Evolutionary conservation across 2,888 invertebrate genomes (phyloP).

Genomic region (Cinara cedri): DNA sequence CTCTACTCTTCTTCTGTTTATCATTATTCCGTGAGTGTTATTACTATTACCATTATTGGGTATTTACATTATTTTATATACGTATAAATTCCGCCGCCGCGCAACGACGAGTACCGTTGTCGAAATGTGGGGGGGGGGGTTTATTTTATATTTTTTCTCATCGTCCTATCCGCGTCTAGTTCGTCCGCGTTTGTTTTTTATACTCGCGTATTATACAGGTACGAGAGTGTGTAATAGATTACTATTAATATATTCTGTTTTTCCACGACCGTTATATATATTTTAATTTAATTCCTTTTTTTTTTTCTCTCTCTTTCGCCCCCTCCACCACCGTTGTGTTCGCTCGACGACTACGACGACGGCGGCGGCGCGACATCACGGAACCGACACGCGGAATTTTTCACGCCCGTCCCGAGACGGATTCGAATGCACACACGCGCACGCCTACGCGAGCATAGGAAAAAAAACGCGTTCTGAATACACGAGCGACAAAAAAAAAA

Average conservation of each 20-base stretch:
- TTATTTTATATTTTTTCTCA: background rate
- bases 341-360: background rate
- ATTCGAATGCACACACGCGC: background rate
- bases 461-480: conserved; percentile 5
- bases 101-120: conserved; percentile 34
- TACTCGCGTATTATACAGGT: background rate
- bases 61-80: too few relatives aligned
- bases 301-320: background rate
- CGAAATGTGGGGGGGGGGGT: background rate
- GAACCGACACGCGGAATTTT: conserved; percentile 18
- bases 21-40: background rate
- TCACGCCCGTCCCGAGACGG: conserved; percentile 37
- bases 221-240: too few relatives aligned
- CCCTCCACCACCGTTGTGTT: too few relatives aligned
- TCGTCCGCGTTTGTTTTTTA: background rate
- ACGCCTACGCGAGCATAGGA: conserved; percentile 24
- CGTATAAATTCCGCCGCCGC: conserved; percentile 7
- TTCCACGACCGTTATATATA: background rate
- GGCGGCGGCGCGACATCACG: conserved; percentile 15
- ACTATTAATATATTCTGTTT: too few relatives aligned
- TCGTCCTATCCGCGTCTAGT: background rate
- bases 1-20: too few relatives aligned
- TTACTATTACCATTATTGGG: background rate
- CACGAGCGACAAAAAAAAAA: background rate
- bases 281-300: conserved; percentile 42